A percentile compares a stretch with the other conserved stretches of the same genome.
These are phyloP conservation scores for Stomorhina lunata DNA, from an alignment of 2,888 invertebrate genomes.

Conservation along the genomic window DNA sequence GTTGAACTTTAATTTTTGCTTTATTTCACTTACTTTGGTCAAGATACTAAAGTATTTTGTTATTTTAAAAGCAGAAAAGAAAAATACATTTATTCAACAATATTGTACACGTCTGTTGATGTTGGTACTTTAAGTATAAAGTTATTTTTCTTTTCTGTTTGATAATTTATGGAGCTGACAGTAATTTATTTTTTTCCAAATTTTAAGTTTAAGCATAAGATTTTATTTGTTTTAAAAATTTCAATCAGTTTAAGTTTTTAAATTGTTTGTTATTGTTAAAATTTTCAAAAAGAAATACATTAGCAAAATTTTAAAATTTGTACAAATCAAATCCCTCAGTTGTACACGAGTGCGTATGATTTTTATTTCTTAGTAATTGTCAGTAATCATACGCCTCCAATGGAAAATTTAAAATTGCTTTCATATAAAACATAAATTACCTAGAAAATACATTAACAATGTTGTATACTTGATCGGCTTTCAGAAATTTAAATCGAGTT, in stretches of 20 bases:
- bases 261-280: slow-evolving; percentile 1
- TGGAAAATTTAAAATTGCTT: neutral
- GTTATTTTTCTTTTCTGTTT: neutral
- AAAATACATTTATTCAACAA: slow-evolving; percentile 2
- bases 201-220: neutral
- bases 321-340: too few relatives aligned
- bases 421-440: too few relatives aligned
- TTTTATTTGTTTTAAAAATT: slow-evolving; percentile 18
- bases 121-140: slow-evolving; percentile 27
- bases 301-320: too few relatives aligned
- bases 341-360: neutral
- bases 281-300: neutral
- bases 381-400: neutral
- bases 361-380: neutral
- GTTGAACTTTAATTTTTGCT: slow-evolving; percentile 18
- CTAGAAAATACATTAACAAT: too few relatives aligned
- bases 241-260: neutral
- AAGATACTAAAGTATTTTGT: slow-evolving; percentile 39
- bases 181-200: slow-evolving; percentile 18
- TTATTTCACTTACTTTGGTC: slow-evolving; percentile 25
- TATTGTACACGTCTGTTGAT: slow-evolving; percentile 34
- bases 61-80: neutral
- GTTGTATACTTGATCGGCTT: too few relatives aligned
- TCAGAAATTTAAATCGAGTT: too few relatives aligned
- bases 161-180: slow-evolving; percentile 46